Evolutionary conservation across 1,140 invertebrate genomes (phyloP).

Genomic region (Zaprionus gabonicus): DNA sequence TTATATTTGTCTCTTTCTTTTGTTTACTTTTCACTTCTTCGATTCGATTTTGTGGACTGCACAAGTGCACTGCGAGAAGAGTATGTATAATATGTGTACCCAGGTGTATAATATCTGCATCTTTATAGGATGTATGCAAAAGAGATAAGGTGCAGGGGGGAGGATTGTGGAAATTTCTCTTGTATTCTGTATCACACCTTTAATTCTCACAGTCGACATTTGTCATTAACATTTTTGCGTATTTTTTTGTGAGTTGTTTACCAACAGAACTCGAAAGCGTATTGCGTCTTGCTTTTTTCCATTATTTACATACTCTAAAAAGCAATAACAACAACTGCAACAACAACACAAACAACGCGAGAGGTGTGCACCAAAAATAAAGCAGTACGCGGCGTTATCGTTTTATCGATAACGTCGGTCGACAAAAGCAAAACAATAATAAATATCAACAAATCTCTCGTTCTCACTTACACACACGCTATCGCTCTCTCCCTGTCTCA

Average conservation of each 20-base stretch:
- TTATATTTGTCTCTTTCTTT: constrained; percentile 34
- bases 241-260: constrained; percentile 48
- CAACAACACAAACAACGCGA: constrained; percentile 40
- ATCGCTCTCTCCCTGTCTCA: background rate
- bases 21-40: constrained; percentile 41
- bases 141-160: background rate
- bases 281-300: constrained; percentile 69
- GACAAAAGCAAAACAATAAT: constrained; percentile 63
- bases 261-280: constrained; percentile 29
- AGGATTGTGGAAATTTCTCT: background rate
- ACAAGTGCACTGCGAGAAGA: background rate
- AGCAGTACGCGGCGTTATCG: constrained; percentile 51
- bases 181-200: background rate
- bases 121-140: background rate
- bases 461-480: background rate
- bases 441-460: constrained; percentile 29
- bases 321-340: constrained; percentile 32
- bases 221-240: constrained; percentile 44
- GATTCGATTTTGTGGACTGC: constrained; percentile 6
- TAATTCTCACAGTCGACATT: constrained; percentile 27
- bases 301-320: constrained; percentile 59
- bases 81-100: background rate
- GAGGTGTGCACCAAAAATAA: constrained; percentile 46
- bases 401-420: constrained; percentile 64
- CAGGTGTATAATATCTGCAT: background rate